Conservation (phyloP, 2,113 vertebrate species). For the Saccopteryx leptura region DNA sequence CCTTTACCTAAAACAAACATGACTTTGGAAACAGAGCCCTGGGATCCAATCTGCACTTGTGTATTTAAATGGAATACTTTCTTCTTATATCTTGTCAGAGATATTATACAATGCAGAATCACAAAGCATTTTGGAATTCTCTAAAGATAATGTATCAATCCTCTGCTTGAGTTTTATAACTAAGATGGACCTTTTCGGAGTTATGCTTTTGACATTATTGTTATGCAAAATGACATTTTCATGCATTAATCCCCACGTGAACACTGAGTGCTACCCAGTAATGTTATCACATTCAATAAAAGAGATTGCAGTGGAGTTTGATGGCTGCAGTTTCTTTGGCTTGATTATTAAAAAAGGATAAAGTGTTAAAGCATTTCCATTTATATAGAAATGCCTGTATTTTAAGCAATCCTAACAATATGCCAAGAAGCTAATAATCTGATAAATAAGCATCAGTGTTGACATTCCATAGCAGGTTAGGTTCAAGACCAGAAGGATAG, state of each 20-base stretch:
- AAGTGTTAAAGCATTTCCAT: slow-evolving; percentile 50
- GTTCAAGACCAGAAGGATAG: not conserved
- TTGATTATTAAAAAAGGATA: slow-evolving; percentile 82
- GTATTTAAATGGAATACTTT: slow-evolving; percentile 80
- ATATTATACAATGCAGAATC: slow-evolving; percentile 82
- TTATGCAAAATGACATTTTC: slow-evolving; percentile 85
- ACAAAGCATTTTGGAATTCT: slow-evolving; percentile 84
- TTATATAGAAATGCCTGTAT: slow-evolving; percentile 3
- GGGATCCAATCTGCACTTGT: slow-evolving; percentile 75
- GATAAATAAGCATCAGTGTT: slow-evolving; percentile 53
- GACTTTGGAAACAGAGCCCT: slow-evolving; percentile 74
- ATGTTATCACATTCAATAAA: slow-evolving; percentile 82
- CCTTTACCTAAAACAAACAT: slow-evolving; percentile 87
- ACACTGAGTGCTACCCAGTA: slow-evolving; percentile 71
- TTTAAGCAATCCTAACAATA: slow-evolving; percentile 68
- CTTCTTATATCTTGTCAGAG: slow-evolving; percentile 81
- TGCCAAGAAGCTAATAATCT: slow-evolving; percentile 65
- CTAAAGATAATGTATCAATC: slow-evolving; percentile 84
- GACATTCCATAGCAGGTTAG: not conserved
- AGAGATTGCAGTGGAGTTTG: slow-evolving; percentile 78
- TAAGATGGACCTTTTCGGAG: slow-evolving; percentile 84
- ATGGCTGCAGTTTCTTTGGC: slow-evolving; percentile 76
- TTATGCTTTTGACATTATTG: slow-evolving; percentile 87
- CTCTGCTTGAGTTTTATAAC: slow-evolving; percentile 84
- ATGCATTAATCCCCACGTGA: slow-evolving; percentile 84